Evolutionary conservation across 2,113 vertebrate genomes (phyloP).

Genomic region (Electrona antarctica): DNA sequence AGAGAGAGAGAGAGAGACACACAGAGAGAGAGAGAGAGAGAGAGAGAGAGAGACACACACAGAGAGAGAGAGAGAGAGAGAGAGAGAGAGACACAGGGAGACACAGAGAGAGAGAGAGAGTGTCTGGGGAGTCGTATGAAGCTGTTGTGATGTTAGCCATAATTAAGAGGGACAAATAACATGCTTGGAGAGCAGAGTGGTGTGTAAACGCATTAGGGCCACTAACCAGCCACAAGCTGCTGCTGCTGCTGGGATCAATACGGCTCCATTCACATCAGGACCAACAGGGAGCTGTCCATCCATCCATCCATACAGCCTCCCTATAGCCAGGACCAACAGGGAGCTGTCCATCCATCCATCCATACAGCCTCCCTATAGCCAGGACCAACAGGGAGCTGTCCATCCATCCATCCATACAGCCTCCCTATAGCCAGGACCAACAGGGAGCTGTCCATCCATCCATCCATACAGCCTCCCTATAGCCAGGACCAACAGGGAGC

Average conservation of each 20-base stretch:
- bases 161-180: conserved; percentile 73
- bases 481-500: conserved; percentile 58
- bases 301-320: conserved; percentile 49
- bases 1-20: conserved; percentile 41
- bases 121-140: conserved; percentile 62
- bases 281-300: conserved; percentile 40
- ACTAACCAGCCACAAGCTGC: conserved; percentile 28
- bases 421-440: conserved; percentile 35
- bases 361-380: conserved; percentile 13
- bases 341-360: conserved; percentile 58
- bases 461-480: not conserved
- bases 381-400: conserved; percentile 63
- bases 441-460: conserved; percentile 65
- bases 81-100: conserved; percentile 28
- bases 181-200: conserved; percentile 42
- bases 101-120: conserved; percentile 49
- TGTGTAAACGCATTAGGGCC: conserved; percentile 66
- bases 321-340: conserved; percentile 50
- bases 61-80: conserved; percentile 1
- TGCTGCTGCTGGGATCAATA: conserved; percentile 68
- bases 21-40: conserved; percentile 4
- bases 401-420: conserved; percentile 21
- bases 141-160: conserved; percentile 57
- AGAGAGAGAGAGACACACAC: conserved; percentile 5
- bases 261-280: conserved; percentile 60